phyloP scores from a whole-genome alignment of 2,888 invertebrate species.

The Priapulus caudatus region DNA sequence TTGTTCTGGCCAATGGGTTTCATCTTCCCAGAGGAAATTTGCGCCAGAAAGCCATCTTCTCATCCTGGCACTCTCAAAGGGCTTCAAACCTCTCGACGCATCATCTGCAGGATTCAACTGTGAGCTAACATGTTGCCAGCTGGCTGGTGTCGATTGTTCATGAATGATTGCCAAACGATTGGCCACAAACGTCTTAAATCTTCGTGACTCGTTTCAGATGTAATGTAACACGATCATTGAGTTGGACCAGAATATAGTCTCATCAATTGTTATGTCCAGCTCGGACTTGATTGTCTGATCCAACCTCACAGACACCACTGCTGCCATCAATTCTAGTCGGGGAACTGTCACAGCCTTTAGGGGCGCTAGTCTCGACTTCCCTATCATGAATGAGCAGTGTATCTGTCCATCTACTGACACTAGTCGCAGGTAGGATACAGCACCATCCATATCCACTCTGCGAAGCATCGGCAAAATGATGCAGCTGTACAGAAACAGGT shows the following conservation, averaged over 20 bases:
- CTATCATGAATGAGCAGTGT: conserved; percentile 7
- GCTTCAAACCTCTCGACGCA: no score
- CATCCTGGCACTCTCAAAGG: no score
- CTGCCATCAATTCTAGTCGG: no score
- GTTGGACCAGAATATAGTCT: conserved; percentile 5
- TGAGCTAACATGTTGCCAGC: no score
- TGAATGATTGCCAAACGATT: conserved; percentile 5
- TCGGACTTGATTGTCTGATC: background rate
- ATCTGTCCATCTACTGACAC: conserved; percentile 9
- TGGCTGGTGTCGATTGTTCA: no score
- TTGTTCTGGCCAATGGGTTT: no score
- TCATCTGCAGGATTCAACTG: no score
- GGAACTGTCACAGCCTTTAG: no score
- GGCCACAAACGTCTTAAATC: conserved; percentile 10
- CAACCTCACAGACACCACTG: no score
- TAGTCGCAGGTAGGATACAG: conserved; percentile 15
- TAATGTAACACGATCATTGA: conserved; percentile 5
- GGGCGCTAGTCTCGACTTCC: no score
- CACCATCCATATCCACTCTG: conserved; percentile 16
- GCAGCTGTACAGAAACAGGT: conserved; percentile 13
- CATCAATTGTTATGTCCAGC: background rate
- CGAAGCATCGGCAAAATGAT: conserved; percentile 18
- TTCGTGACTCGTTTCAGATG: background rate
- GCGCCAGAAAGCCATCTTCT: no score
- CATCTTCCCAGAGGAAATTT: no score